Evolutionary conservation across 92 coral and sea anemone species (phyloP), one percentile per base, ranked within the genome.

Genomic region (Parazoanthus darwini): DNA sequence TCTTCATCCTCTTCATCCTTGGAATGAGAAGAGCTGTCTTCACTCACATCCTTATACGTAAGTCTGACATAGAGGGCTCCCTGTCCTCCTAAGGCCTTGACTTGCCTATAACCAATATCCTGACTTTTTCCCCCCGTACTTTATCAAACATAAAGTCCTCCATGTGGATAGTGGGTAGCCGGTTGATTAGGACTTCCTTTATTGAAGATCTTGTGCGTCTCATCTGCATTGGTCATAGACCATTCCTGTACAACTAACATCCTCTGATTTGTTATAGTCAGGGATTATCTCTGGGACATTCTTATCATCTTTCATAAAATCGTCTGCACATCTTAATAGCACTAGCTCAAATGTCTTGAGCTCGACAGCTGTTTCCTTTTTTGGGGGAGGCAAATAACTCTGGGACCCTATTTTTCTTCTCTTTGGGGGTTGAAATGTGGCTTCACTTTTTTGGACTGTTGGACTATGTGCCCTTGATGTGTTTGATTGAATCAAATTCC

Each of bases 21-120:
- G 33, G 48, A 44, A 7, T 44, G 48, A 44, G n/a, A n/a, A n/a
- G n/a, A n/a, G n/a, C n/a, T n/a, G 48, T 44, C 6, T 44, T 7
- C 6, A 7, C 26, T 35, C 85, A 18, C 48, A 7, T 73, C 35
- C 72, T 86, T 74, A 43, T 86, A 74, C 42, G 11, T 77, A 39
- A 86, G 67, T 77, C 84, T 74, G 66, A 86, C 85, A 86, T 86
- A 86, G 16, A 86, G n/a, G 7, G 81, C 66, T n/a, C 89, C 89
- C 81, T 86, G 89, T 23, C 89, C 72, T 86, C 70, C 74, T 23
- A 80, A 23, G 4, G 70, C 50, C 46, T 80, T 80, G 46, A 80
- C 9, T 80, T 80, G 85, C 46, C 18, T 54, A 22, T 46, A 80
- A 7, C 85, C 85, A 26, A 80, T 80, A 5, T 80, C 85, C 22